These are phyloP conservation scores for Melanerpes formicivorus DNA, from an alignment of 2,113 vertebrate species.

Conservation along the genomic window DNA sequence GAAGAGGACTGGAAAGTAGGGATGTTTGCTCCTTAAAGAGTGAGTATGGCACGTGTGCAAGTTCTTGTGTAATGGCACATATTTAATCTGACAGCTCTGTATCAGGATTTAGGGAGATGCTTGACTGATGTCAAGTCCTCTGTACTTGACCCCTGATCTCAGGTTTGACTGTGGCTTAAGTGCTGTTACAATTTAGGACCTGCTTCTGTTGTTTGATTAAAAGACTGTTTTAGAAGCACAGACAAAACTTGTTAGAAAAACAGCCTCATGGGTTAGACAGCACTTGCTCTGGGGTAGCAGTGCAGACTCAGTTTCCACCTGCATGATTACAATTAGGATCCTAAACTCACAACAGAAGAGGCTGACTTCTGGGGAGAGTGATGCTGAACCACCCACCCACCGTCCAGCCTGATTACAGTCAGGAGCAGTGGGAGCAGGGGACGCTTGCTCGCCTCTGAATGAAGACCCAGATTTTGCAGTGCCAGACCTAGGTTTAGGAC, in stretches of 20 bases:
- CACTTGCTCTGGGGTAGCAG: background rate
- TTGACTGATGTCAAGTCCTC: background rate
- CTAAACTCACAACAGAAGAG: background rate
- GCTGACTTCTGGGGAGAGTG: background rate
- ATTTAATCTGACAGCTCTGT: background rate
- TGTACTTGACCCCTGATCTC: background rate
- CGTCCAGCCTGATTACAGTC: background rate
- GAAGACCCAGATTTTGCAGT: background rate
- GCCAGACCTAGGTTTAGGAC: background rate
- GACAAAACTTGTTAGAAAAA: background rate
- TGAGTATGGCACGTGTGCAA: fast-evolving
- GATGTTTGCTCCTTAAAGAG: background rate
- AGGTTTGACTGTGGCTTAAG: background rate
- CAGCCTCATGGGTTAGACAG: background rate
- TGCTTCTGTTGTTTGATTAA: background rate
- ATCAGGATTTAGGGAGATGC: background rate
- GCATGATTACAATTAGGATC: background rate
- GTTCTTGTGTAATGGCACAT: fast-evolving
- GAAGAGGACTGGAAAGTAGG: background rate
- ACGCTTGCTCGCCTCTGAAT: background rate
- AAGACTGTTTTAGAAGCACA: background rate
- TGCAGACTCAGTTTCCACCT: background rate
- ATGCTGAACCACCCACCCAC: background rate
- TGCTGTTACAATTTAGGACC: background rate
- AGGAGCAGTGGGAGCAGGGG: background rate